A percentile compares a stretch with the other conserved stretches of the same genome.
Evolutionary conservation across 1,140 invertebrate genomes (phyloP).

Genomic region (Sinella curviseta): DNA sequence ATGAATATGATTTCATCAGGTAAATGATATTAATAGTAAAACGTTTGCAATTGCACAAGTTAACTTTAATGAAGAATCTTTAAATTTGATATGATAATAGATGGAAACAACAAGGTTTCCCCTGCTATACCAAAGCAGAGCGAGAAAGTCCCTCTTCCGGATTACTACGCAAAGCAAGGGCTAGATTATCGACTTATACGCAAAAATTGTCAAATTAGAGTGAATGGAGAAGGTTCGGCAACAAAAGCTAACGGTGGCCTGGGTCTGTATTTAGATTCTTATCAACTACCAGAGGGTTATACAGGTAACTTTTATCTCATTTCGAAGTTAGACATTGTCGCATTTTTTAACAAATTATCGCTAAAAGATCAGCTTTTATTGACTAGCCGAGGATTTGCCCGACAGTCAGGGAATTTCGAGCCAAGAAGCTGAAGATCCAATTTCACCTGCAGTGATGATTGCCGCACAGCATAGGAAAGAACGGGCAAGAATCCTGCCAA

Average conservation of each 20-base stretch:
- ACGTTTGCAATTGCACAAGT: background rate
- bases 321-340: background rate
- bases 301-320: constrained; percentile 1
- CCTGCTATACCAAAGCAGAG: background rate
- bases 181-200: background rate
- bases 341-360: background rate
- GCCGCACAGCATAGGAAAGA: background rate
- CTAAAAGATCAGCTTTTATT: background rate
- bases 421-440: background rate
- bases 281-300: background rate
- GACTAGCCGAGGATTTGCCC: background rate
- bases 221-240: background rate
- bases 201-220: background rate
- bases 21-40: too few relatives aligned
- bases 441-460: background rate
- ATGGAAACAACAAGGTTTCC: background rate
- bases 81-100: background rate
- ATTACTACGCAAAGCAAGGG: background rate
- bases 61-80: background rate
- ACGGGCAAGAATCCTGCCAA: too few relatives aligned
- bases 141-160: background rate
- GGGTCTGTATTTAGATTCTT: background rate
- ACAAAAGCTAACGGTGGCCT: background rate
- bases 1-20: too few relatives aligned
- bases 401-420: background rate